Percentiles rank a stretch among this genome's conserved stretches.
These are phyloP conservation scores for Alviniconcha marisindica DNA, from an alignment of 1,140 invertebrate species.

Conservation along the genomic window DNA sequence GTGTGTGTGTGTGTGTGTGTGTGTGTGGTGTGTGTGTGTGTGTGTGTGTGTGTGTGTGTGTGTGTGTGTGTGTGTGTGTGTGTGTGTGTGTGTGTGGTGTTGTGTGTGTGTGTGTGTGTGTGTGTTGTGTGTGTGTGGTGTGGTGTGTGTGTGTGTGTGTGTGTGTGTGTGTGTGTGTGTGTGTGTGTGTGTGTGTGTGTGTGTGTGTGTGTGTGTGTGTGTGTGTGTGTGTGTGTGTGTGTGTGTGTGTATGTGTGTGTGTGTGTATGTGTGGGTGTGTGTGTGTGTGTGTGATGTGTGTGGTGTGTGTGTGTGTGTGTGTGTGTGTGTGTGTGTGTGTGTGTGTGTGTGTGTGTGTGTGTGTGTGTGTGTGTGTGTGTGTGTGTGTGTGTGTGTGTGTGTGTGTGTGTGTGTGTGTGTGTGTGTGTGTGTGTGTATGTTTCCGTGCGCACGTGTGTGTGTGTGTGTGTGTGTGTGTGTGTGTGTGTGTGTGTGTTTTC, in stretches of 20 bases:
- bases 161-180: too few relatives aligned
- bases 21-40: too few relatives aligned
- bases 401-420: slow-evolving; percentile 5
- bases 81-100: too few relatives aligned
- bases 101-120: too few relatives aligned
- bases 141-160: too few relatives aligned
- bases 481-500: neutral
- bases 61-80: too few relatives aligned
- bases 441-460: neutral
- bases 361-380: slow-evolving; percentile 5
- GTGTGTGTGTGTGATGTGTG: slow-evolving; percentile 3
- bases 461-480: slow-evolving; percentile 1
- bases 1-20: too few relatives aligned
- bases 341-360: neutral
- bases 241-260: slow-evolving; percentile 5
- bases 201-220: neutral
- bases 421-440: neutral
- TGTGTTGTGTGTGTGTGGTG: too few relatives aligned
- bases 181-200: too few relatives aligned
- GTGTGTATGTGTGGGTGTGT: neutral
- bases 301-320: slow-evolving; percentile 5
- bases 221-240: slow-evolving; percentile 3
- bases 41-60: too few relatives aligned
- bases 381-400: neutral
- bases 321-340: slow-evolving; percentile 5